Conservation (phyloP, 2,113 vertebrate species). For the Naja naja region DNA sequence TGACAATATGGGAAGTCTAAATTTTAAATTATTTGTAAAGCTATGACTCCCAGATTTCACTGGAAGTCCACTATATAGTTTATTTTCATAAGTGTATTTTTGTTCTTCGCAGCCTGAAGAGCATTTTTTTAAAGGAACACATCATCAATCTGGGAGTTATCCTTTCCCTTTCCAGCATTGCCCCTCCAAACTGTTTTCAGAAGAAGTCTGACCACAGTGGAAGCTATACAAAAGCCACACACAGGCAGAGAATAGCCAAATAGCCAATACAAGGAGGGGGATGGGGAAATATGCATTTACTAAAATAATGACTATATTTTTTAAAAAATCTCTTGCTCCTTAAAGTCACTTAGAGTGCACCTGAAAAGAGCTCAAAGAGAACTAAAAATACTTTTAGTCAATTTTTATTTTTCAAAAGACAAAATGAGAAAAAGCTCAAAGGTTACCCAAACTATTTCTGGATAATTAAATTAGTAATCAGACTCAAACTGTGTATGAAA, state of each 20-base stretch:
- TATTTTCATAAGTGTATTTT: neutral
- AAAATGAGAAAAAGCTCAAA: neutral
- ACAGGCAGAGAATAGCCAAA: neutral
- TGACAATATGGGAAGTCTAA: neutral
- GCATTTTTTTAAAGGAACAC: neutral
- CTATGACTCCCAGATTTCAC: neutral
- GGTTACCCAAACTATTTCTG: neutral
- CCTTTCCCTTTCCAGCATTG: neutral
- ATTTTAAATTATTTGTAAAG: neutral
- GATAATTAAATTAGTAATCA: neutral
- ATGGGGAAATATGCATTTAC: neutral
- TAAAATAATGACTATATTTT: neutral
- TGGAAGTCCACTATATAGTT: neutral
- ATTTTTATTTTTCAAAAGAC: neutral
- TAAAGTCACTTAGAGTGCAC: neutral
- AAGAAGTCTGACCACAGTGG: neutral
- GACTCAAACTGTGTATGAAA: neutral
- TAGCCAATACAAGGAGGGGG: neutral
- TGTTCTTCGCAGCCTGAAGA: neutral
- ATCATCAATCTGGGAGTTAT: neutral
- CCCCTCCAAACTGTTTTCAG: neutral
- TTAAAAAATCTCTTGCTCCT: neutral
- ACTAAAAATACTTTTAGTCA: neutral
- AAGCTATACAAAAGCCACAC: neutral
- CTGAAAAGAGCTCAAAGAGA: neutral